phyloP scores from a whole-genome alignment of 2,113 vertebrate species.

The Aegithalos caudatus region DNA sequence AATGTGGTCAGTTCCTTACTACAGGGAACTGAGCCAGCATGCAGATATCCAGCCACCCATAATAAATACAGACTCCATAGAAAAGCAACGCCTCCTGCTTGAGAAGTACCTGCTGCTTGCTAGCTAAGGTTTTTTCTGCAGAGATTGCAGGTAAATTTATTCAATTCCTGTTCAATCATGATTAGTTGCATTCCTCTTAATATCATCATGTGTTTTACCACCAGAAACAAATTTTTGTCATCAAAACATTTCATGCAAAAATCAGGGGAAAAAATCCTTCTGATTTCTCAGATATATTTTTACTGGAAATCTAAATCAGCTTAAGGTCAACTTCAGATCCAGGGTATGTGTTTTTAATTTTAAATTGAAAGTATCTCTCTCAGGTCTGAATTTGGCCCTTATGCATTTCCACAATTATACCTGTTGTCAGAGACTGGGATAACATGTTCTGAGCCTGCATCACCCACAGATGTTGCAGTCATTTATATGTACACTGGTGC shows the following conservation, averaged over 20 bases:
- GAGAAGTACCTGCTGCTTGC: neutral
- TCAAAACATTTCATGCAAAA: neutral
- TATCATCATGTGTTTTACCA: neutral
- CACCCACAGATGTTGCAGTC: neutral
- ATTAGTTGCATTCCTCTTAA: neutral
- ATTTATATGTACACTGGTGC: neutral
- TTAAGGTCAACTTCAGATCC: neutral
- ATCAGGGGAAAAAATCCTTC: neutral
- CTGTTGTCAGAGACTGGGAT: neutral
- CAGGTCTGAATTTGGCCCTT: neutral
- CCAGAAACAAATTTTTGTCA: neutral
- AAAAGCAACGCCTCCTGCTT: neutral
- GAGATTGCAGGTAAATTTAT: neutral
- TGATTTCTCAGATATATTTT: neutral
- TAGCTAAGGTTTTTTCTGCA: neutral
- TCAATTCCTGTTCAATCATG: neutral
- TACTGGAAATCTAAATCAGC: neutral
- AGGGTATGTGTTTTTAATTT: neutral
- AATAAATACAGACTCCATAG: conserved; percentile 45
- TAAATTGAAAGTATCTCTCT: neutral
- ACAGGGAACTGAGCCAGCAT: conserved; percentile 64
- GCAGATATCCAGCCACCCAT: conserved; percentile 56
- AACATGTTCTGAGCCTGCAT: neutral
- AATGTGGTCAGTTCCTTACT: conserved; percentile 56
- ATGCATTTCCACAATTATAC: neutral